phyloP scores from a whole-genome alignment of 2,113 vertebrate species.

The Carollia perspicillata region DNA sequence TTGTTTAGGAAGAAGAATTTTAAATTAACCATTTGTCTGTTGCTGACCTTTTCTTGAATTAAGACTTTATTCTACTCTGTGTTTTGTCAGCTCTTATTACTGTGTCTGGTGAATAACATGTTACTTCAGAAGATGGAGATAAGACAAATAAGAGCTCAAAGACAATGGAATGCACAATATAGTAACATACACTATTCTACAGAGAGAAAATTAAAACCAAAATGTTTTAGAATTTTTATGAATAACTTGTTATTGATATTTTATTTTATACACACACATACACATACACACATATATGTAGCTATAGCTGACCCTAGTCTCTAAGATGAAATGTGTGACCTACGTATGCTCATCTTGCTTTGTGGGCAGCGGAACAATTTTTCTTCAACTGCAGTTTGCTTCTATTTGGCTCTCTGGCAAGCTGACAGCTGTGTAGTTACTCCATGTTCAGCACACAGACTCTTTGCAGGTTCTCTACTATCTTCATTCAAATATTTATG shows the following conservation, averaged over 20 bases:
- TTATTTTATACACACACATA: background rate
- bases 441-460: background rate
- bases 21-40: background rate
- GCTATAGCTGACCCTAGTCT: background rate
- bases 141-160: background rate
- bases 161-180: background rate
- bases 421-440: background rate
- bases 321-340: background rate
- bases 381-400: background rate
- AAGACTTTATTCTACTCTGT: background rate
- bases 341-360: background rate
- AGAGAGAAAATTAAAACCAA: background rate
- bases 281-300: background rate
- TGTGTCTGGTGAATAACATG: background rate
- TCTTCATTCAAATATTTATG: background rate
- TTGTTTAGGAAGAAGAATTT: background rate
- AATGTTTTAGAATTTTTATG: background rate
- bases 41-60: background rate
- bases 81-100: background rate
- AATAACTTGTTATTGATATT: background rate
- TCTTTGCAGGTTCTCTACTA: background rate
- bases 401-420: background rate
- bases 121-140: background rate
- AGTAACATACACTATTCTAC: background rate
- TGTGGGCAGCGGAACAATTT: background rate